Base-by-base conservation (phyloP, 2,888 invertebrate species). In the Pterostichus madidus region DNA sequence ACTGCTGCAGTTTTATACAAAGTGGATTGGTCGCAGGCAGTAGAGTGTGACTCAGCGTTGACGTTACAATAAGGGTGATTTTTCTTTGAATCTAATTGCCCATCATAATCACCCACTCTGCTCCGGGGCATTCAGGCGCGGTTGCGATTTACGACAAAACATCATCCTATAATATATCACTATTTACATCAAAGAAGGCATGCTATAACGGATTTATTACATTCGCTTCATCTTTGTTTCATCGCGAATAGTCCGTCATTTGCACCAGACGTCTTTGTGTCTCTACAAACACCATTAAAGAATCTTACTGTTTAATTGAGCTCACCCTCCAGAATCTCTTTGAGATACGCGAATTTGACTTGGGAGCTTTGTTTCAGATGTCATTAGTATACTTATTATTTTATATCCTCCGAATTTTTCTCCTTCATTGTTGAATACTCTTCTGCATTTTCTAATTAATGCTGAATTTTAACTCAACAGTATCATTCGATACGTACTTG, bases 71-170 rank as follows among this genome's bases (percentile, higher is more conserved):
- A n/a, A 64, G 64, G 59, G 39, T 56, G 53, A 80, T 80, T 80
- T 80, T 73, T 80, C 80, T 17, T 32, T 17, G 44, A 53, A 44
- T 80, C 53, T 80, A 80, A 80, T 80, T 80, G 80, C 71, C 71
- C 80, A 80, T 80, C 80, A 80, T 80, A 80, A 80, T 80, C 80
- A 80, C 71, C 80, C 73, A 80, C 80, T 80, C 80, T 10, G 24
- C 80, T 53, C 17, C 24, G 13, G 80, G 15, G 32, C 73, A 73
- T 80, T 73, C 80, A 80, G 53, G 10, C 46, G 68, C 68, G 68
- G 71, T 73, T 53, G 44, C 80, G 56, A 80, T 80, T 80, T 56
- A 80, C 80, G 71, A 71, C 56, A 35, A 71, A 73, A 80, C 80
- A 80, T 80, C 80, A 73, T 71, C 71, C 56, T 15, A 39, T 73